phyloP scores from a whole-genome alignment of 1,140 invertebrate genomes.

The Trichogramma pretiosum region DNA sequence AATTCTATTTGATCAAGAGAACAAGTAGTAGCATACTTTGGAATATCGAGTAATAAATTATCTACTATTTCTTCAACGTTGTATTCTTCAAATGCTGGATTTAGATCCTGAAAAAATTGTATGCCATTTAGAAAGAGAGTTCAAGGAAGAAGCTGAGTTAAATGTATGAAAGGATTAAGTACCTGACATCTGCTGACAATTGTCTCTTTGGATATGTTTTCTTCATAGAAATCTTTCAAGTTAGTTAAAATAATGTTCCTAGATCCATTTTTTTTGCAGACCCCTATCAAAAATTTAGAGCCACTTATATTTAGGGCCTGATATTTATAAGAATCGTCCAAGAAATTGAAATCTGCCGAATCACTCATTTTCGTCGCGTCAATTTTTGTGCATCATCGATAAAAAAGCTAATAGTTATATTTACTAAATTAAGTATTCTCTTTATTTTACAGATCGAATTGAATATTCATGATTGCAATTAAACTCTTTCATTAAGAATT shows the following conservation, averaged over 20 bases:
- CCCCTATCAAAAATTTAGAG: conserved; percentile 25
- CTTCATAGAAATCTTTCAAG: conserved; percentile 29
- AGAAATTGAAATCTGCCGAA: no score
- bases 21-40: conserved; percentile 17
- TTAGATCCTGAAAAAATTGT: conserved; percentile 26
- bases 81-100: conserved; percentile 28
- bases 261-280: conserved; percentile 14
- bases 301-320: conserved; percentile 20
- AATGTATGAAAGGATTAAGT: no score
- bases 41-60: conserved; percentile 26
- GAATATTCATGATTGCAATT: no score
- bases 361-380: no score
- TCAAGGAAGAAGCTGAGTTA: no score
- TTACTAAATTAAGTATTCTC: no score
- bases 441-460: no score
- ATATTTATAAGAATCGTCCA: conserved; percentile 6
- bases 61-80: conserved; percentile 22
- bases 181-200: conserved; percentile 30
- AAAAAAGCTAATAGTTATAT: no score
- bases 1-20: conserved; percentile 25
- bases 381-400: no score
- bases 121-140: no score
- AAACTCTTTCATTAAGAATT: no score
- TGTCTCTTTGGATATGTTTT: conserved; percentile 25
- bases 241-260: conserved; percentile 30